Evolutionary conservation across 2,888 invertebrate species (phyloP).

Genomic region (Eulithis testata): DNA sequence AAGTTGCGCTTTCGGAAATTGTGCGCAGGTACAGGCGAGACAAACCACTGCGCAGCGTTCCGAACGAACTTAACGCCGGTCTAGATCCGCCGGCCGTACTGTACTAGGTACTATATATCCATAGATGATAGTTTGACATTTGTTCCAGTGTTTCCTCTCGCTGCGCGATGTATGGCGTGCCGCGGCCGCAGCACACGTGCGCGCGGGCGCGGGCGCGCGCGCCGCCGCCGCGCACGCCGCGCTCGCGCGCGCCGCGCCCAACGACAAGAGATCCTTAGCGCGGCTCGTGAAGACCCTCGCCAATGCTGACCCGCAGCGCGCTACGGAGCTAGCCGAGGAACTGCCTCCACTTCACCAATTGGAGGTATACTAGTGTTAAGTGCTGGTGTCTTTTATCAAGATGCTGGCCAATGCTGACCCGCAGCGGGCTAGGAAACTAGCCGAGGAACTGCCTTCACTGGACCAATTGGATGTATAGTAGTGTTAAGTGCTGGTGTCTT

Average conservation of each 20-base stretch:
- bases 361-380: slow-evolving; percentile 59
- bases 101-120: too few relatives aligned
- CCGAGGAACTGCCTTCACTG: slow-evolving; percentile 64
- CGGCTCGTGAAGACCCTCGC: slow-evolving; percentile 96
- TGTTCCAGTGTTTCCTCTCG: slow-evolving; percentile 68
- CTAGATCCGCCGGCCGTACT: too few relatives aligned
- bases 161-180: slow-evolving; percentile 94
- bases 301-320: slow-evolving; percentile 91
- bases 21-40: too few relatives aligned
- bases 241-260: slow-evolving; percentile 90
- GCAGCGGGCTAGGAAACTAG: slow-evolving; percentile 90
- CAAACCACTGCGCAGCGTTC: too few relatives aligned
- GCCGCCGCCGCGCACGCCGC: slow-evolving; percentile 90
- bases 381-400: slow-evolving; percentile 95
- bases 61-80: too few relatives aligned
- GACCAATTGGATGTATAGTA: slow-evolving; percentile 59
- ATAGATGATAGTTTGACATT: too few relatives aligned
- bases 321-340: slow-evolving; percentile 84
- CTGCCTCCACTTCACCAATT: slow-evolving; percentile 67
- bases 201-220: slow-evolving; percentile 90
- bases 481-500: slow-evolving; percentile 88
- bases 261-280: slow-evolving; percentile 92
- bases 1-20: too few relatives aligned
- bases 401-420: slow-evolving; percentile 94
- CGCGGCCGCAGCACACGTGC: slow-evolving; percentile 92